Evolutionary conservation across 2,888 invertebrate genomes (phyloP), one percentile per base, ranked within the genome.

Genomic region (Erebia palarica): DNA sequence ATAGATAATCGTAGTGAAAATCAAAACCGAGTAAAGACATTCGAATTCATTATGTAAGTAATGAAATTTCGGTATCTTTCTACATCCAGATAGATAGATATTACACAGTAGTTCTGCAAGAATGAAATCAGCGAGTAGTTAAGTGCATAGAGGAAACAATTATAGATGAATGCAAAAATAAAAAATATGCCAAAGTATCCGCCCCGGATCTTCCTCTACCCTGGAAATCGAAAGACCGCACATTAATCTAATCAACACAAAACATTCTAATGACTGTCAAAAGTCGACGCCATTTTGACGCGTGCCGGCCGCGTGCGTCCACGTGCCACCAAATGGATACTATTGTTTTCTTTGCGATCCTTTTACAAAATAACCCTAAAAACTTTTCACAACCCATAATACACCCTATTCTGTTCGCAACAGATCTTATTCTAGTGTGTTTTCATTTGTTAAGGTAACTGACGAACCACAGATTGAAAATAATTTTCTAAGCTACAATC

Each of bases 191-290:
- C 59, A 67, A 68, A 53, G 42, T 18, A 61, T 18, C 27, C 68
- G 42, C 42, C 68, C 68, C 60, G 60, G 53, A 68, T 68, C 68
- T 61, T 68, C 53, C 60, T 51, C 42, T 53, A 58, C 71, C 70
- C 63, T 77, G 75, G 71, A 76, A 77, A 77, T 75, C 69, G 74
- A 68, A 77, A 79, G 75, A 80, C 80, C 81, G 77, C 84, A 82
- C 82, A 82, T 83, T 82, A 84, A 84, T 84, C 82, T 83, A 83
- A 84, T 84, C 79, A 82, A 81, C 83, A 84, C 83, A 83, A 84
- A 82, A 89, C 87, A 89, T 84, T 73, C 74, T 83, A 82, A 83
- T 83, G 84, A 79, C 80, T 81, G 84, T 79, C 82, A 82, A 81
- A 79, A 78, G 81, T 77, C 79, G 78, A 81, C 84, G 82, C 87